phyloP scores from a whole-genome alignment of 2,888 invertebrate genomes.

The Frankliniella intonsa region DNA sequence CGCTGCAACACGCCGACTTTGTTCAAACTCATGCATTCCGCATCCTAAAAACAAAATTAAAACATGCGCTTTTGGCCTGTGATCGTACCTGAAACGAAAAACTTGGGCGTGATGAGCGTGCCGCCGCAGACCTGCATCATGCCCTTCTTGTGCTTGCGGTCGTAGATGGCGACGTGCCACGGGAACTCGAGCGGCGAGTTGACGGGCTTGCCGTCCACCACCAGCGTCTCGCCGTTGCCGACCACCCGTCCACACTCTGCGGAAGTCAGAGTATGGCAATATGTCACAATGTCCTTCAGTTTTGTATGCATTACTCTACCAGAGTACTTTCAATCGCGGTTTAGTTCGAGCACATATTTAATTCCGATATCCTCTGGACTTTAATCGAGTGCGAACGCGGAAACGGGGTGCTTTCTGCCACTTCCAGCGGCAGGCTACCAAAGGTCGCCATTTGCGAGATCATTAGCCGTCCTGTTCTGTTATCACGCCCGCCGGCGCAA shows the following conservation, averaged over 20 bases:
- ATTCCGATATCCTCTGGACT: background rate
- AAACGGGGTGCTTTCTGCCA: background rate
- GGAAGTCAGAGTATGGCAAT: background rate
- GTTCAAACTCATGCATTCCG: background rate
- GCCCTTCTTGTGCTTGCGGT: background rate
- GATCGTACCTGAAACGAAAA: background rate
- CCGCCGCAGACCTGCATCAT: background rate
- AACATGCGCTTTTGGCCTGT: too few relatives aligned
- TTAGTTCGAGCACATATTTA: background rate
- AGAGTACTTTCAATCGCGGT: background rate
- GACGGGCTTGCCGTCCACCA: background rate
- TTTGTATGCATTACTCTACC: background rate
- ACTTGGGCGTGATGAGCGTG: slow-evolving; percentile 5
- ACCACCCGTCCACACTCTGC: background rate
- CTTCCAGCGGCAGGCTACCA: too few relatives aligned
- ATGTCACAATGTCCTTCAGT: background rate
- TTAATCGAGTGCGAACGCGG: background rate
- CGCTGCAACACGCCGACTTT: background rate
- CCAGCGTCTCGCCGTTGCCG: background rate
- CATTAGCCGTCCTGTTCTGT: too few relatives aligned
- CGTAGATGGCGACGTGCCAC: slow-evolving; percentile 4
- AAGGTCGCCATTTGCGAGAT: too few relatives aligned
- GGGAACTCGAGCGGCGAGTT: background rate
- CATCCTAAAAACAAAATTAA: too few relatives aligned
- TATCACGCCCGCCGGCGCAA: too few relatives aligned